Conservation (phyloP, 1,140 invertebrate species). For the Nylanderia fulva region DNA sequence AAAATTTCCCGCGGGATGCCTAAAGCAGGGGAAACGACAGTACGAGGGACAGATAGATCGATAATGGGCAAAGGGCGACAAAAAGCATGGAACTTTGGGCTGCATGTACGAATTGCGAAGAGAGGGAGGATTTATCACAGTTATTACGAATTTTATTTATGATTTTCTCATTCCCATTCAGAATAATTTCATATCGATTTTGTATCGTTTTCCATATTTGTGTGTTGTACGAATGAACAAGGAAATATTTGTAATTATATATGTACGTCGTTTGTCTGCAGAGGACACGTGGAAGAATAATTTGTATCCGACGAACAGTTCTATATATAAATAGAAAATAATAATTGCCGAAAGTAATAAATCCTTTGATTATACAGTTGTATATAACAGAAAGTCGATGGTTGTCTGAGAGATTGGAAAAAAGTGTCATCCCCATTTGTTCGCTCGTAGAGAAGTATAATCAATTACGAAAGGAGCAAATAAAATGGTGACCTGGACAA, state of each 20-base stretch:
- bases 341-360: constrained; percentile 40
- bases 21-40: not conserved
- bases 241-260: not conserved
- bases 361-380: constrained; percentile 43
- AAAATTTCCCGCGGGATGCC: constrained; percentile 74
- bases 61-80: constrained; percentile 39
- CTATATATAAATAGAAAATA: constrained; percentile 23
- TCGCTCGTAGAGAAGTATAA: constrained; percentile 2
- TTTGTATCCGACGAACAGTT: not conserved
- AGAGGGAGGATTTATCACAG: not conserved
- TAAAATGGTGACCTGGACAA: not conserved
- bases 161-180: not conserved
- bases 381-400: constrained; percentile 47
- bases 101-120: constrained; percentile 39
- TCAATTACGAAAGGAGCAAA: constrained; percentile 38
- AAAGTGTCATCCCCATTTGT: constrained; percentile 29
- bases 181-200: constrained; percentile 31
- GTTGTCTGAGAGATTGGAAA: not conserved
- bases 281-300: not conserved
- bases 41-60: constrained; percentile 23
- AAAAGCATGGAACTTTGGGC: constrained; percentile 14
- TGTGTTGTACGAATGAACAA: constrained; percentile 12
- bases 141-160: constrained; percentile 33
- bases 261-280: not conserved
- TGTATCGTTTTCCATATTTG: constrained; percentile 18